Base-by-base conservation (phyloP, 2,797 vertebrate species). In the Neomorphus geoffroyi region DNA sequence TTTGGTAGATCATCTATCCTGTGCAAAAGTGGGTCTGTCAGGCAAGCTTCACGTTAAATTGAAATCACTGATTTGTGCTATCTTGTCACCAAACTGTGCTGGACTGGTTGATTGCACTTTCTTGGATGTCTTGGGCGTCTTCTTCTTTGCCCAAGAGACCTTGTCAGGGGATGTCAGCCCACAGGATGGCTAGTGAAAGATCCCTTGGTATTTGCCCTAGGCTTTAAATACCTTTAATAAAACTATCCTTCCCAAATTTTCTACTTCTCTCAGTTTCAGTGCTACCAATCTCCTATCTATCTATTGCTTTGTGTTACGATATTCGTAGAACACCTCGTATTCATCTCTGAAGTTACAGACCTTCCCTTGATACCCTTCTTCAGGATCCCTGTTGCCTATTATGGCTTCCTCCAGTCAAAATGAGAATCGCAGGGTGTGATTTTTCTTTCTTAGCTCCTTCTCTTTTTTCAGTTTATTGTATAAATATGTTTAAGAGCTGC, bases 401-500 rank as follows among this genome's bases (percentile, higher is more conserved):
- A 65, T 23, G n/a, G 18, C 48, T 62, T 16, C 7, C 10, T 5
- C 15, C 14, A 48, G 6, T 18, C 60, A 10, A 30, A 56, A 19
- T 8, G 43, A 45, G 3, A 14, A 43, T 53, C 19, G 28, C 12
- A 32, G 33, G 0, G 0, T 57, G 26, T 24, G 14, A 16, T 16
- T 17, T 46, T 66, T 53, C 37, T 58, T 70, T 41, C 9, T 33
- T 18, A 66, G 6, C 13, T 71, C 13, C 32, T 77, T 56, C 6
- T 90, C 23, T 83, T 60, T 61, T 48, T 66, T 71, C 28, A 37
- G 4, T 39, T 71, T 57, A 18, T 48, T 83, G 33, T 41, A 8
- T 18, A 48, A 48, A 60, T 0, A 0, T 8, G 15, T 53, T 22
- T 4, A 51, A 39, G 30, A 88, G 27, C 23, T 80, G 7, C 22